Evolutionary conservation across 2,113 vertebrate species (phyloP).

Genomic region (Bubalus kerabau): DNA sequence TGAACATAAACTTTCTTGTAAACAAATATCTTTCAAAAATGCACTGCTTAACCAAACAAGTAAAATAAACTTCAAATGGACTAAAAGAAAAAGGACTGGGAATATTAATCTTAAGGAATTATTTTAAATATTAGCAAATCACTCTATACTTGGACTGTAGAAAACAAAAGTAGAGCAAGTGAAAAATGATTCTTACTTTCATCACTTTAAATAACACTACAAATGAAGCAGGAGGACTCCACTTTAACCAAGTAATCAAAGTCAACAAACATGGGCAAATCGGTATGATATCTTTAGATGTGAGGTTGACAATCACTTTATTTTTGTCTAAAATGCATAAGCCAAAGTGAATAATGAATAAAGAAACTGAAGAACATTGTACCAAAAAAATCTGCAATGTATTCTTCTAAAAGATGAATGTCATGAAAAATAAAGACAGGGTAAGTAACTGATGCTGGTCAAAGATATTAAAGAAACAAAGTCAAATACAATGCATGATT

Average conservation of each 20-base stretch:
- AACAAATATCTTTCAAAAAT: background rate
- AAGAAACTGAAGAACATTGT: background rate
- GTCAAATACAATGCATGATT: background rate
- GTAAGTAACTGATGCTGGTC: background rate
- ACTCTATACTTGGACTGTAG: background rate
- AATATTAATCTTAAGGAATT: background rate
- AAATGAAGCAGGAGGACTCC: background rate
- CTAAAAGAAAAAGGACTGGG: background rate
- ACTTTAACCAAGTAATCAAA: background rate
- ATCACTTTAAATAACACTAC: background rate
- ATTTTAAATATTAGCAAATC: background rate
- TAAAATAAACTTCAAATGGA: background rate
- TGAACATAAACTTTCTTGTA: background rate
- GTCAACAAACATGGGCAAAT: background rate
- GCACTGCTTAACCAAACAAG: background rate
- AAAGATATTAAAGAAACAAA: slow-evolving; percentile 12
- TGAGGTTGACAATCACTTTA: background rate
- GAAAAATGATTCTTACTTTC: background rate
- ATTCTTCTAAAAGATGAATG: background rate
- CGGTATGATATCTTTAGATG: background rate
- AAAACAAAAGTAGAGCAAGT: background rate
- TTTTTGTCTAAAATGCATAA: background rate
- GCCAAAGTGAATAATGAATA: background rate
- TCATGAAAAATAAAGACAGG: background rate
- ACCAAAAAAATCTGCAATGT: background rate